Conservation (phyloP, 2,113 vertebrate species). For the Cryptomyrus ogoouensis region DNA sequence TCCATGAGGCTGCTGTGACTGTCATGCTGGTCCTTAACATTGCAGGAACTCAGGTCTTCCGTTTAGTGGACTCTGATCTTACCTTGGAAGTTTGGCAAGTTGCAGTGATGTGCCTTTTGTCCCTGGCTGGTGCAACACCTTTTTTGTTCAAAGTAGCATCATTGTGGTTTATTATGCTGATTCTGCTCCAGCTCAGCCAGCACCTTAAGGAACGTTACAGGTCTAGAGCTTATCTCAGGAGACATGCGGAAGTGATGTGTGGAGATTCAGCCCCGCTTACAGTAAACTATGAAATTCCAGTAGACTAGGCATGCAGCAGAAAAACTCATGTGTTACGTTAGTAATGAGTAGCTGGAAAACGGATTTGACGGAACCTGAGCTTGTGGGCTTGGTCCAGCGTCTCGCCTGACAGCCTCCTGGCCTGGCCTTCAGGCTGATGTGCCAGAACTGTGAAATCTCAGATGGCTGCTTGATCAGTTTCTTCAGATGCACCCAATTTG, state of each 20-base stretch:
- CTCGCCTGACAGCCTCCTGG: neutral
- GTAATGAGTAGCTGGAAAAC: neutral
- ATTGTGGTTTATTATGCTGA: neutral
- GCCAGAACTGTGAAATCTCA: neutral
- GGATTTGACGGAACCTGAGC: neutral
- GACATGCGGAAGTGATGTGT: neutral
- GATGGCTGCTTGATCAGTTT: neutral
- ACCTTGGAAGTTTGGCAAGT: neutral
- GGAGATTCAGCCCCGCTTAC: neutral
- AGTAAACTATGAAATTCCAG: neutral
- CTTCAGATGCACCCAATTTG: neutral
- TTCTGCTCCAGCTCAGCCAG: neutral
- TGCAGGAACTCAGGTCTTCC: neutral
- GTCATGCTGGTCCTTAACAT: neutral
- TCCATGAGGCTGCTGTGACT: neutral
- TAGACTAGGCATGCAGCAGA: neutral
- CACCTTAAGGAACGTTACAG: neutral
- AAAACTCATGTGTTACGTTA: too few species aligned
- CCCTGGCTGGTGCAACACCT: neutral
- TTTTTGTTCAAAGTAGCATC: neutral
- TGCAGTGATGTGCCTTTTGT: neutral
- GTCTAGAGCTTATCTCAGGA: neutral
- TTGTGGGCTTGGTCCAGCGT: neutral
- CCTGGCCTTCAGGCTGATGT: neutral
- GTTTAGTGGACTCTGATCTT: neutral